Percentiles rank a stretch among this genome's conserved stretches.
Conservation (phyloP, 2,113 vertebrate genomes). For the Nematolebias whitei region DNA sequence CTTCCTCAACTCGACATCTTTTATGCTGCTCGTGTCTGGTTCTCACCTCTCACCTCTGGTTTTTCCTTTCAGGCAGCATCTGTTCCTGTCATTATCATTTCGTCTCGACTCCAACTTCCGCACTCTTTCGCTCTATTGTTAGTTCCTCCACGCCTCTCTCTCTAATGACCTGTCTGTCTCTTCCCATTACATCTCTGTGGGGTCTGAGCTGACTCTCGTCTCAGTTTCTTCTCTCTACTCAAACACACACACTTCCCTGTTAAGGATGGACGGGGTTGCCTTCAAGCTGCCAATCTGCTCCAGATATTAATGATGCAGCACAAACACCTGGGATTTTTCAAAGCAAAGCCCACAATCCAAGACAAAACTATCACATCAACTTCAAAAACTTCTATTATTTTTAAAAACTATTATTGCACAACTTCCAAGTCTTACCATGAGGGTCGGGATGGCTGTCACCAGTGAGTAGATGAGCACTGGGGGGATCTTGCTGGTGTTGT, state of each 20-base stretch:
- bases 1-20: constrained; percentile 3
- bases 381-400: constrained; percentile 15
- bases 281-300: constrained; percentile 66
- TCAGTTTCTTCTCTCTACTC: constrained; percentile 1
- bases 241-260: constrained; percentile 32
- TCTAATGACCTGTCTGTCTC: constrained; percentile 35
- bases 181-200: constrained; percentile 32
- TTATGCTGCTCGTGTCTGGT: constrained; percentile 20
- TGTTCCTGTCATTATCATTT: constrained; percentile 36
- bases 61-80: constrained; percentile 32
- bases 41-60: constrained; percentile 20
- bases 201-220: constrained; percentile 3
- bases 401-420: background rate
- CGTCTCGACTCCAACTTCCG: constrained; percentile 35
- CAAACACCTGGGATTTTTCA: constrained; percentile 25
- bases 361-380: background rate
- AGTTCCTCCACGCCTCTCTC: background rate
- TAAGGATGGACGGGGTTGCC: constrained; percentile 22
- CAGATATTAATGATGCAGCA: constrained; percentile 20
- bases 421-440: constrained; percentile 80
- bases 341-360: background rate
- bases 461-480: constrained; percentile 87
- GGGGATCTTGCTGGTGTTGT: constrained; percentile 85
- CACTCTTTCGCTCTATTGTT: background rate
- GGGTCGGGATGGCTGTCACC: constrained; percentile 85